Base-by-base conservation (phyloP, 2,113 vertebrate species). In the Morone saxatilis region DNA sequence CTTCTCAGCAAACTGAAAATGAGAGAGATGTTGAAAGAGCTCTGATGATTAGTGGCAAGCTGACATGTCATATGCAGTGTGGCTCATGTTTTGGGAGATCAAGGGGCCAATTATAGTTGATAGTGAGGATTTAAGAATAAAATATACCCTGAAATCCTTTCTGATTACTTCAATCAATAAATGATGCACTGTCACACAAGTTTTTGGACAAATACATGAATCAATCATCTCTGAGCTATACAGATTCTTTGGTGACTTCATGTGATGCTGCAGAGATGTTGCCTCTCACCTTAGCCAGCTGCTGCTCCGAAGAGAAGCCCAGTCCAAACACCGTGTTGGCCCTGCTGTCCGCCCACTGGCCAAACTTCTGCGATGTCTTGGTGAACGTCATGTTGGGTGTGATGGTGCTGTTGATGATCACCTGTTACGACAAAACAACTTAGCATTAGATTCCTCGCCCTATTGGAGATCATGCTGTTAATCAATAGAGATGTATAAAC, bases 351-450 rank as follows among this genome's bases (percentile, higher is more conserved):
- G 98, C 98, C 98, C 98, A 99, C 93, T 99, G 98, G 75, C 98
- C 98, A 0, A 99, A 99, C 94, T 99, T 99, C 95, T 99, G 98
- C 0, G 98, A 99, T 0, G 98, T 99, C 87, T 98, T 99, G 1
- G 98, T 99, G 94, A 99, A 99, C 47, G 97, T 99, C 98, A 99
- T 99, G 86, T 99, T 99, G 60, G 98, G 98, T 4, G 97, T 97
- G 94, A 99, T 98, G 80, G 98, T 99, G 94, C 98, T 99, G 96
- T 99, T 99, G 86, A 99, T 99, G 82, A 99, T 98, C 88, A 99
- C 98, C 98, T 99, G 94, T 56, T 16, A 65, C 43, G 20, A 82
- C 10, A 79, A 76, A 67, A 57, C 8, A 38, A 47, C 4, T 1
- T 20, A 6, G 45, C 1, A 41, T 54, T 45, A 13, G 31, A 13